A percentile compares a stretch with the other conserved stretches of the same genome.
Conservation (phyloP, 2,888 invertebrate genomes). For the Apomyelois bistriatella region DNA sequence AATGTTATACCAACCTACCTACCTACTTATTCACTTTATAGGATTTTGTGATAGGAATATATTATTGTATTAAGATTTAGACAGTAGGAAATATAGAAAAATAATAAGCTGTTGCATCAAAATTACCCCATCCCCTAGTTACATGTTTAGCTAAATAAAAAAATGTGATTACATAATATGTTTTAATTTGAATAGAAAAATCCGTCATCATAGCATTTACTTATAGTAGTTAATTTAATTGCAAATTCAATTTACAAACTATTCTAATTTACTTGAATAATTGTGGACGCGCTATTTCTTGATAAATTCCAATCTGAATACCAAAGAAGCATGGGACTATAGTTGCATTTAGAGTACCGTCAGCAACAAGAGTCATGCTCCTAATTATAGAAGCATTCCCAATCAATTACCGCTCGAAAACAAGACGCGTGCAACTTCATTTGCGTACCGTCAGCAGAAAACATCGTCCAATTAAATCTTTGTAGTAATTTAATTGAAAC, state of each 20-base stretch:
- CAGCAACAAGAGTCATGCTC: conserved; percentile 67
- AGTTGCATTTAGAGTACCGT: conserved; percentile 35
- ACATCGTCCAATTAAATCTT: not conserved
- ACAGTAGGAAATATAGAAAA: too few relatives aligned
- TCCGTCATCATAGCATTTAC: not conserved
- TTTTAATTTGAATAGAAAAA: conserved; percentile 3
- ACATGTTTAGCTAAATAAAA: too few relatives aligned
- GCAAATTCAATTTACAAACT: too few relatives aligned
- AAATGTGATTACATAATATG: conserved; percentile 8
- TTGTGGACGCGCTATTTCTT: not conserved
- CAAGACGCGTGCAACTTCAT: conserved; percentile 55
- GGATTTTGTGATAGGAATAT: too few relatives aligned
- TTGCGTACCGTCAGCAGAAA: conserved; percentile 54
- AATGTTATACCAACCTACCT: too few relatives aligned
- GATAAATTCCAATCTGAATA: conserved; percentile 1
- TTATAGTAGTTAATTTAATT: not conserved
- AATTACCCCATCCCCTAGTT: too few relatives aligned
- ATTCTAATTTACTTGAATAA: not conserved
- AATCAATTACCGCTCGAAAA: conserved; percentile 74
- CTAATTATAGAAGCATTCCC: conserved; percentile 80
- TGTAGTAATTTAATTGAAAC: not conserved
- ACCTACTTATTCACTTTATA: too few relatives aligned
- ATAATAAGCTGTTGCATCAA: too few relatives aligned
- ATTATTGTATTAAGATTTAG: too few relatives aligned
- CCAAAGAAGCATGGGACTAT: not conserved